phyloP scores from a whole-genome alignment of 2,113 vertebrate species.

The Rutilus rutilus region DNA sequence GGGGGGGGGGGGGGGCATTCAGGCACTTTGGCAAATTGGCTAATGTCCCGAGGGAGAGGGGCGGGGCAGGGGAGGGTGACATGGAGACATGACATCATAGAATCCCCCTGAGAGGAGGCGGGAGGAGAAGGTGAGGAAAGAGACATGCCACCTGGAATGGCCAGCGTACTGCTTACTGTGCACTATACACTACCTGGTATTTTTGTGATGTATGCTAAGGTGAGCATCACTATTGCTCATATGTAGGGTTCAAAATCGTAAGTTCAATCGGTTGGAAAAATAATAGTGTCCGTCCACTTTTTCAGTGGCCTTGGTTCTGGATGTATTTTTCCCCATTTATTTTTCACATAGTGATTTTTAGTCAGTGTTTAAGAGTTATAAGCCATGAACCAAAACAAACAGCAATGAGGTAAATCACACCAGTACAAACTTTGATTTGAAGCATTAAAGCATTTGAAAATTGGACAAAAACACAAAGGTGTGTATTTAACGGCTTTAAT shows the following conservation, averaged over 20 bases:
- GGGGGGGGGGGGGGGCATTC: not conserved
- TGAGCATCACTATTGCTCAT: not conserved
- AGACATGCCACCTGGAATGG: conserved; percentile 27
- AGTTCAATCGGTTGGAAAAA: not conserved
- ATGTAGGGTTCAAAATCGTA: too few relatives aligned
- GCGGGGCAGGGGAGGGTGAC: conserved; percentile 20
- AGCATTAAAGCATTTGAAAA: not conserved
- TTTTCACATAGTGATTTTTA: too few relatives aligned
- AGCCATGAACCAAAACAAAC: not conserved
- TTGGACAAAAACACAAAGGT: not conserved
- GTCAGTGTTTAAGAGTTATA: too few relatives aligned
- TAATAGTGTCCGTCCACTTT: not conserved
- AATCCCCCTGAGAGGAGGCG: conserved; percentile 36
- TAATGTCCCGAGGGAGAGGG: conserved; percentile 56
- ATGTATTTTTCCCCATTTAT: not conserved
- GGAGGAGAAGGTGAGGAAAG: conserved; percentile 38
- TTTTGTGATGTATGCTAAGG: not conserved
- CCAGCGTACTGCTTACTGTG: not conserved
- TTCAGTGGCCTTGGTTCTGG: not conserved
- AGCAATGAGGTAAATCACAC: not conserved
- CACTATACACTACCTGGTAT: not conserved
- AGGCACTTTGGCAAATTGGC: conserved; percentile 62
- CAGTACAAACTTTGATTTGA: not conserved
- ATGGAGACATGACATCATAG: conserved; percentile 62
- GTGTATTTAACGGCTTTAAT: too few relatives aligned